Conservation (phyloP, 2,888 invertebrate genomes). For the Drosophila differens region DNA sequence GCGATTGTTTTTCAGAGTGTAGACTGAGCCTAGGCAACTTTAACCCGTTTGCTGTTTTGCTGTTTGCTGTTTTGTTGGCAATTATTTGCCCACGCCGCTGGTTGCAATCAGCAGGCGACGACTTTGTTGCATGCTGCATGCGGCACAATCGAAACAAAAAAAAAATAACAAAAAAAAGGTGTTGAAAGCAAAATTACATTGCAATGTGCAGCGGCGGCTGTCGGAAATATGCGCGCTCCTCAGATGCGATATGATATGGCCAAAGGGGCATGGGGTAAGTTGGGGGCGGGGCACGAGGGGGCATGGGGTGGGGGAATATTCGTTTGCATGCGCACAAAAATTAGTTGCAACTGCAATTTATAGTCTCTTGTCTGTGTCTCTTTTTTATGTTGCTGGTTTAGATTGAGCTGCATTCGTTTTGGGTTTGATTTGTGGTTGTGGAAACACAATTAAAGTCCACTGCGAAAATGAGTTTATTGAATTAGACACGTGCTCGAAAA, state of each 20-base stretch:
- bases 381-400: constrained; percentile 15
- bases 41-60: constrained; percentile 46
- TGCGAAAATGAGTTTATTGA: constrained; percentile 68
- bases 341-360: constrained; percentile 78
- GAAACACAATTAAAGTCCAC: constrained; percentile 66
- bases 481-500: constrained; percentile 74
- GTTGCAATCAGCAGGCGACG: constrained; percentile 69
- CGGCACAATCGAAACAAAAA: constrained; percentile 20
- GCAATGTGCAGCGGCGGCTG: constrained; percentile 65
- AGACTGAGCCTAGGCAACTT: constrained; percentile 33
- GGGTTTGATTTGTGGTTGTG: constrained; percentile 58
- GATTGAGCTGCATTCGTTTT: constrained; percentile 60
- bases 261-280: constrained; percentile 13
- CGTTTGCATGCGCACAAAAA: constrained; percentile 76
- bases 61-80: constrained; percentile 69
- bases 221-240: constrained; percentile 73
- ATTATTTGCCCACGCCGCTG: constrained; percentile 79
- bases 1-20: not conserved
- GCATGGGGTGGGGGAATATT: constrained; percentile 27
- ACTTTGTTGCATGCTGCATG: constrained; percentile 64
- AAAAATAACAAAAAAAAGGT: constrained; percentile 64
- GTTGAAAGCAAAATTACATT: constrained; percentile 81
- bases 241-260: constrained; percentile 79
- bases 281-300: not conserved
- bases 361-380: constrained; percentile 37